phyloP scores from a whole-genome alignment of 2,888 invertebrate genomes.

The Acanthoscelides obtectus region DNA sequence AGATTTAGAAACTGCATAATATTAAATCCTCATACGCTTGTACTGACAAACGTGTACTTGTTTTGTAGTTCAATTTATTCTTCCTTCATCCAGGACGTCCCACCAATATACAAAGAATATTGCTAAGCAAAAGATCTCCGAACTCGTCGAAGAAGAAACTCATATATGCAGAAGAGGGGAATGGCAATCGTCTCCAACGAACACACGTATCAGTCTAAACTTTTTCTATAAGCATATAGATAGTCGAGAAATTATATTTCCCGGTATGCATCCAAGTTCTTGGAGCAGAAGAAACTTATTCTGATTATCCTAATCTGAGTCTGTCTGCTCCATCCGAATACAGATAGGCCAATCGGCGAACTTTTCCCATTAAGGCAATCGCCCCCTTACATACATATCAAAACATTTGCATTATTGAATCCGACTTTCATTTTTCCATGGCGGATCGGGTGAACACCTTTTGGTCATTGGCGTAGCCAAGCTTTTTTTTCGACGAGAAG shows the following conservation, averaged over 20 bases:
- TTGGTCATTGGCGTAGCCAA: background rate
- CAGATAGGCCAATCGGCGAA: slow-evolving; percentile 40
- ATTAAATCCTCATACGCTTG: no score
- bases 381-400: slow-evolving; percentile 42
- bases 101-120: background rate
- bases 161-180: background rate
- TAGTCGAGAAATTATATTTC: slow-evolving; percentile 41
- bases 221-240: slow-evolving; percentile 41
- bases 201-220: slow-evolving; percentile 17
- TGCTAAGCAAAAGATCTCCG: background rate
- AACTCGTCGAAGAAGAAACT: background rate
- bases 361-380: slow-evolving; percentile 44
- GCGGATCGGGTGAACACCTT: background rate
- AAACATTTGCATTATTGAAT: slow-evolving; percentile 45
- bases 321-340: slow-evolving; percentile 39
- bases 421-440: slow-evolving; percentile 23
- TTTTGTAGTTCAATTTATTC: background rate
- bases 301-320: slow-evolving; percentile 42
- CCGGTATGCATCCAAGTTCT: slow-evolving; percentile 13
- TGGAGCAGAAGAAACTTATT: slow-evolving; percentile 38
- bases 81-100: background rate
- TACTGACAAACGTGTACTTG: no score
- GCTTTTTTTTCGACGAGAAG: no score
- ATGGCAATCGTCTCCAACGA: background rate
- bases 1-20: no score